These are phyloP conservation scores for Sebastes aleutianus DNA, from an alignment of 2,797 vertebrate species.

Conservation along the genomic window DNA sequence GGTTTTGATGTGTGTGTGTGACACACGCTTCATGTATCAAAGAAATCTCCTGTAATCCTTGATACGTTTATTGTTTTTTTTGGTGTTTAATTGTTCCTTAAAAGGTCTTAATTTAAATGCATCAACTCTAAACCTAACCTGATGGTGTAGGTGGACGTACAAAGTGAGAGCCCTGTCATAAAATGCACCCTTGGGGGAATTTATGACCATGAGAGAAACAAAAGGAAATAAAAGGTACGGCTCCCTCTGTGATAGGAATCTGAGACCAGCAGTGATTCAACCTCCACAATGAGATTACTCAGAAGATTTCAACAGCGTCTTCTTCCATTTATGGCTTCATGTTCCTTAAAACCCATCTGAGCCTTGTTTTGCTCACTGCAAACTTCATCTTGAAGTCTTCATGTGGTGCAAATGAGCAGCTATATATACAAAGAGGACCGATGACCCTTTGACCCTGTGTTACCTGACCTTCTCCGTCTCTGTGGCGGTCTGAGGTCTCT, in stretches of 20 bases:
- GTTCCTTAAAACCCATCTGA: constrained; percentile 40
- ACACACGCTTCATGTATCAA: neutral
- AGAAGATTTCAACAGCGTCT: constrained; percentile 24
- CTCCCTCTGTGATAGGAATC: constrained; percentile 13
- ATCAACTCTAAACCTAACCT: neutral
- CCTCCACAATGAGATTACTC: constrained; percentile 3
- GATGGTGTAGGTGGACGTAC: neutral
- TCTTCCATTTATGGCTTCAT: constrained; percentile 37
- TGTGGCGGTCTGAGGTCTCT: constrained; percentile 11
- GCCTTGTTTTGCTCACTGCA: neutral
- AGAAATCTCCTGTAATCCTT: neutral
- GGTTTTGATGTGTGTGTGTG: neutral
- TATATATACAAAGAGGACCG: neutral
- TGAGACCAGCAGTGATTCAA: constrained; percentile 16
- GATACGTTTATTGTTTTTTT: neutral
- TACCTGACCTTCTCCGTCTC: constrained; percentile 58
- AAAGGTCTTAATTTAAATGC: neutral
- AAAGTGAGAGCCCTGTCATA: neutral
- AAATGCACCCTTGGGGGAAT: constrained; percentile 24
- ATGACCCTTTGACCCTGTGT: neutral
- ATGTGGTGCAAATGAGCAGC: neutral
- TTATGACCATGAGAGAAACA: constrained; percentile 26
- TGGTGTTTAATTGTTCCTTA: neutral
- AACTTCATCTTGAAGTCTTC: constrained; percentile 31
- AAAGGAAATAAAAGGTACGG: neutral